Percentiles rank a stretch among this genome's conserved stretches.
These are phyloP conservation scores for Venusia cambrica DNA, from an alignment of 2,888 invertebrate species.

Conservation along the genomic window DNA sequence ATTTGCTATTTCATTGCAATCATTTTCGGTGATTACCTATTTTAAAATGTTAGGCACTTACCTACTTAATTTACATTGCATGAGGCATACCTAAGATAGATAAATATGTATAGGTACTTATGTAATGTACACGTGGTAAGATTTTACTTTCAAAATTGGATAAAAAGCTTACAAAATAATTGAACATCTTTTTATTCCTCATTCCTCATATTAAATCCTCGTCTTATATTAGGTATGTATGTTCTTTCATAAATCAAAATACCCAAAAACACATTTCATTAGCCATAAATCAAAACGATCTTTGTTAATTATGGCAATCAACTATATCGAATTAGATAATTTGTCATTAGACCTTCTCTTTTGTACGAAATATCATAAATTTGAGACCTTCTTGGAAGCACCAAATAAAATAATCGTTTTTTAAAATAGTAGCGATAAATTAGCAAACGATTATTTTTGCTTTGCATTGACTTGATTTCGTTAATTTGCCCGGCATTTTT, in stretches of 20 bases:
- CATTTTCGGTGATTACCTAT: background rate
- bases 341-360: slow-evolving; percentile 60
- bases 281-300: slow-evolving; percentile 37
- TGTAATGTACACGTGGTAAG: no score
- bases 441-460: slow-evolving; percentile 40
- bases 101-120: no score
- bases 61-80: no score
- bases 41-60: no score
- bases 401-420: slow-evolving; percentile 36
- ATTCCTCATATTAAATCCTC: no score
- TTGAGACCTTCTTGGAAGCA: slow-evolving; percentile 64
- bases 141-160: slow-evolving; percentile 5
- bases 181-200: no score
- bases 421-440: slow-evolving; percentile 45
- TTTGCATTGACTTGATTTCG: slow-evolving; percentile 26
- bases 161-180: slow-evolving; percentile 1
- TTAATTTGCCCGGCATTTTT: slow-evolving; percentile 38
- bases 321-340: slow-evolving; percentile 67
- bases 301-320: slow-evolving; percentile 67
- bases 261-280: slow-evolving; percentile 10
- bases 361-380: slow-evolving; percentile 58
- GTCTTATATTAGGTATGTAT: no score
- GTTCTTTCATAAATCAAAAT: slow-evolving; percentile 5
- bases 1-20: slow-evolving; percentile 3
- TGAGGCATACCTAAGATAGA: no score